Base-by-base conservation (phyloP, 2,888 invertebrate genomes). In the Carterocephalus palaemon region DNA sequence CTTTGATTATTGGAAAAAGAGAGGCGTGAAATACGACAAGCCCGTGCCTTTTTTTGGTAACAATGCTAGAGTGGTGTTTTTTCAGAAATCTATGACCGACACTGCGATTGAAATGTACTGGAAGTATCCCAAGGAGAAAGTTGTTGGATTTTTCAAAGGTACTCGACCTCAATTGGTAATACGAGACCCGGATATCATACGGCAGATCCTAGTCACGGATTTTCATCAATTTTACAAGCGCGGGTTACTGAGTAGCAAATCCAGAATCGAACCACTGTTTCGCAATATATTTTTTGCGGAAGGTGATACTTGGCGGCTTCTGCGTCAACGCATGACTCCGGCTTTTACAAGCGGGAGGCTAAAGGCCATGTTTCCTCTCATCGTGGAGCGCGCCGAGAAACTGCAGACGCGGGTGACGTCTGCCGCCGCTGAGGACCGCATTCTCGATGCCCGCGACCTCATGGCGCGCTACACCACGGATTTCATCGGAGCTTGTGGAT, bases 311-410 rank as follows among this genome's bases (percentile, higher is more conserved):
- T 80, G 81, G 81, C 65, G 68, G 31, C 51, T 78, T 52, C 55
- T 79, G 46, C 64, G 81, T 4, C 73, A 76, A 57, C 67, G 76
- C 36, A 68, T 81, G 61, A 77, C 79, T 15, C 72, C 77, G 1
- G 73, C 77, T 1, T 80, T 80, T 54, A 70, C 75, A 4, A 70
- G 68, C 34, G 75, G 76, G 15, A 80, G 76, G 57, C 62, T 77
- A 36, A 66, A 65, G 32, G 75, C 71, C 13, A 80, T 80, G 80
- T 78, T 79, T 48, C 77, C 75, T 7, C 60, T 80, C 42, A 64
- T 79, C 10, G 63, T 67, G 37, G 72, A 72, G 48, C 66, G 75
- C 17, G 72, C 75, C 2, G 71, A 74, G 55, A 53, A 57, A 19
- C 56, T 81, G 43, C 70, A 67, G 47, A 34, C 50, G 7, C 64